Percentiles rank a stretch among this genome's conserved stretches.
These are phyloP conservation scores for Scaptomyza cyrtandrae DNA, from an alignment of 2,888 invertebrate genomes.

Conservation along the genomic window DNA sequence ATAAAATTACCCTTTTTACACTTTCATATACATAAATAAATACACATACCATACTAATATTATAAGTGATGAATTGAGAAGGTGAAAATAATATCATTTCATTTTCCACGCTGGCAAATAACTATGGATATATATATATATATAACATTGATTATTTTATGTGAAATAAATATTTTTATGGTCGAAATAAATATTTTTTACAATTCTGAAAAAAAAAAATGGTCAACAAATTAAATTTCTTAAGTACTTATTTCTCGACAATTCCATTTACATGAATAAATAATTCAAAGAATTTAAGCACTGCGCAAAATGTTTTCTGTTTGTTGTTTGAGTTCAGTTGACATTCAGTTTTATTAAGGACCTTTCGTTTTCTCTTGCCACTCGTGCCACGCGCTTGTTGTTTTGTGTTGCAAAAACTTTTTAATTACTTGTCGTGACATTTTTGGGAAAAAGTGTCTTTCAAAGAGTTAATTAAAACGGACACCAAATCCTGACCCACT, in stretches of 20 bases:
- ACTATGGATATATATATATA: no score
- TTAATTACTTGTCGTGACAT: constrained; percentile 26
- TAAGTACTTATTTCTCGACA: background rate
- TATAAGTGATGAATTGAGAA: no score
- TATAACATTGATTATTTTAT: background rate
- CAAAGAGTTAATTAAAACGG: constrained; percentile 22
- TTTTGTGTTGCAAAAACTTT: constrained; percentile 12
- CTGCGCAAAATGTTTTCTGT: background rate
- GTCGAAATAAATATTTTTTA: no score
- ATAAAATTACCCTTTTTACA: no score
- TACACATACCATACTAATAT: no score
- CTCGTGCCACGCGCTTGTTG: constrained; percentile 4
- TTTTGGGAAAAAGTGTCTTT: background rate
- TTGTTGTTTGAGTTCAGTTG: background rate
- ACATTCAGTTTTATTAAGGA: background rate
- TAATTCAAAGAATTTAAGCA: background rate
- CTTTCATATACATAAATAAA: background rate
- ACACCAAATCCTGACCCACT: background rate
- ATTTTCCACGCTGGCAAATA: no score
- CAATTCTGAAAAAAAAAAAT: no score
- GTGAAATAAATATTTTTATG: background rate
- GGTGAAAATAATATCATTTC: no score
- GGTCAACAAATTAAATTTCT: background rate
- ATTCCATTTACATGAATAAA: background rate
- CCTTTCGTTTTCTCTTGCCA: background rate